Evolutionary conservation across 2,797 vertebrate species (phyloP).

Genomic region (Myoxocephalus aenaeus): DNA sequence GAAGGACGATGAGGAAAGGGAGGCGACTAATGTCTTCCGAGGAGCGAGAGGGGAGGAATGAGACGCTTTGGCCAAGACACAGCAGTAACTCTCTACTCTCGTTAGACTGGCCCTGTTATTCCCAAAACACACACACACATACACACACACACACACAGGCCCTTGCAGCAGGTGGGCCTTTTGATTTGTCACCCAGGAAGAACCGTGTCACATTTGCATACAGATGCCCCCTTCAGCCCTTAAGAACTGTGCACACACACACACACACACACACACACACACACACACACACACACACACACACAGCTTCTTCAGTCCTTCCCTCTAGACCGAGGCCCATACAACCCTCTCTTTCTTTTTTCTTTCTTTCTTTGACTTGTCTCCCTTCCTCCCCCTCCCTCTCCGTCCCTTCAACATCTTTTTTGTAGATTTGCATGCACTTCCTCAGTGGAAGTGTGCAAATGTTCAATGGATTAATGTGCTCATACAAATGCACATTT

Average conservation of each 20-base stretch:
- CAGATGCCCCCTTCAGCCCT: conserved; percentile 84
- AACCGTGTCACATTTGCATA: conserved; percentile 85
- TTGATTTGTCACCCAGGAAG: conserved; percentile 87
- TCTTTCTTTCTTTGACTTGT: conserved; percentile 33
- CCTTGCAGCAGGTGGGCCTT: conserved; percentile 86
- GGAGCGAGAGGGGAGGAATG: conserved; percentile 60
- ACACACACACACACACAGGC: conserved; percentile 40
- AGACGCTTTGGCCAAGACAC: conserved; percentile 58
- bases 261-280: conserved; percentile 33
- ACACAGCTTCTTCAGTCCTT: conserved; percentile 65
- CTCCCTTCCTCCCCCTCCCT: conserved; percentile 51
- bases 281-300: conserved; percentile 37
- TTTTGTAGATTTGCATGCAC: conserved; percentile 1
- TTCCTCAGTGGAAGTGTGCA: conserved; percentile 1
- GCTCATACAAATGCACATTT: neutral
- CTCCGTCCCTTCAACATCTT: conserved; percentile 7
- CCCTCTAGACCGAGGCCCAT: conserved; percentile 52
- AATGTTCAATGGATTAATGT: conserved; percentile 10
- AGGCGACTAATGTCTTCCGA: conserved; percentile 53
- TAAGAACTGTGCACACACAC: conserved; percentile 68
- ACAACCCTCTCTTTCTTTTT: conserved; percentile 63
- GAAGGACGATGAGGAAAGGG: neutral
- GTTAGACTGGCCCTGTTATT: conserved; percentile 64
- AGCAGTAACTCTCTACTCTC: conserved; percentile 62
- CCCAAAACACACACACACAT: conserved; percentile 48